Conservation (phyloP, 2,797 vertebrate species). For the Cygnus olor region DNA sequence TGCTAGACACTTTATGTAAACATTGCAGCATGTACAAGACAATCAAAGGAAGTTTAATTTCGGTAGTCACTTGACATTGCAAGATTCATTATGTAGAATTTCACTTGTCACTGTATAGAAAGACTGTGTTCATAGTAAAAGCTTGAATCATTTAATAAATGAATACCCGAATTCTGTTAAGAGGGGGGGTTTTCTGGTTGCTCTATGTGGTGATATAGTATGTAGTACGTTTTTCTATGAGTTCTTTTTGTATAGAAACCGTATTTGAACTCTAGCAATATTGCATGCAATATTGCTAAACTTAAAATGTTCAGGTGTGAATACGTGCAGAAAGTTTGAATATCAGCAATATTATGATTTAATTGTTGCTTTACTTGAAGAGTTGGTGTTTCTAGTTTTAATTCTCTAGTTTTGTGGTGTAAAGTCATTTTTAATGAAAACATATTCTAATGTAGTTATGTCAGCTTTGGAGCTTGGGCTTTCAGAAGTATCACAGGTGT, state of each 20-base stretch:
- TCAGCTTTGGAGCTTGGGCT: neutral
- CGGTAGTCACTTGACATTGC: neutral
- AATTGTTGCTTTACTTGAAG: neutral
- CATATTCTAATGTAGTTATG: neutral
- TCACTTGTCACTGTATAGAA: neutral
- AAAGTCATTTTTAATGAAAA: neutral
- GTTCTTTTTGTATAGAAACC: neutral
- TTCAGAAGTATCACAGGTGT: neutral
- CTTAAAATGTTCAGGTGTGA: neutral
- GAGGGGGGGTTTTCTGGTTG: neutral
- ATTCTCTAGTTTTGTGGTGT: neutral
- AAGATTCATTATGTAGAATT: neutral
- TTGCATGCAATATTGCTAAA: neutral
- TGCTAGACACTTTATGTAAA: neutral
- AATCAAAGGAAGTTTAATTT: constrained; percentile 2
- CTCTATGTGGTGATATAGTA: neutral
- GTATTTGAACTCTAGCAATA: neutral
- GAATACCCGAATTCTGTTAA: neutral
- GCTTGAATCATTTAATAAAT: constrained; percentile 8
- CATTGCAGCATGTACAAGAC: neutral
- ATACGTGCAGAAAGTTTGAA: neutral
- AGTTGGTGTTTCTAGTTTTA: neutral
- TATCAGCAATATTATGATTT: neutral
- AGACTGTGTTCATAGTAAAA: neutral
- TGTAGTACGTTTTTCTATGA: neutral